Percentiles rank a stretch among this genome's conserved stretches.
Evolutionary conservation across 35 echinoderm and acorn worm species (phyloP).

Genomic region (Chiridota heheva): DNA sequence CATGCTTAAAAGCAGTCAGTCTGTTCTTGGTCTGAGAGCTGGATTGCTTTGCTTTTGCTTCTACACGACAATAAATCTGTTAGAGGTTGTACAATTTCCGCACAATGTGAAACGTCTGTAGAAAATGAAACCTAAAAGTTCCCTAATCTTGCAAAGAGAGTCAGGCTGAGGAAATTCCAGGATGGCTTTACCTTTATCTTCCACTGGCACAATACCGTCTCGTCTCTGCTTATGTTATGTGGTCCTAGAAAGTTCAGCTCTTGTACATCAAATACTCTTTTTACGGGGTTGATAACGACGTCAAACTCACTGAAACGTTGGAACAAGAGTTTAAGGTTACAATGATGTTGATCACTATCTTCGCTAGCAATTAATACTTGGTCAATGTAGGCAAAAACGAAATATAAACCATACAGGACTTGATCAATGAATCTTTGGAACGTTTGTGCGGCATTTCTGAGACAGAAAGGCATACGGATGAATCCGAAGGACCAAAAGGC

Average conservation of each 20-base stretch:
- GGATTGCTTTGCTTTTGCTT: no score
- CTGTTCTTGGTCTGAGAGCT: no score
- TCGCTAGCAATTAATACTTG: slow-evolving; percentile 20
- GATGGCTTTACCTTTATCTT: slow-evolving; percentile 36
- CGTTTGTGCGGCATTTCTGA: slow-evolving; percentile 35
- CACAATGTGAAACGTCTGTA: no score
- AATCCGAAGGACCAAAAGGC: slow-evolving; percentile 22
- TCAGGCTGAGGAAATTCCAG: slow-evolving; percentile 10
- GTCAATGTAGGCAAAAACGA: slow-evolving; percentile 38
- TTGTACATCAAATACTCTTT: slow-evolving; percentile 31
- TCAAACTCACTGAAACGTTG: not conserved
- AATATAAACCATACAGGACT: slow-evolving; percentile 12
- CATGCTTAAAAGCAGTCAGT: no score
- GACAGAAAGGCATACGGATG: slow-evolving; percentile 30
- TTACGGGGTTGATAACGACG: not conserved
- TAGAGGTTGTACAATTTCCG: no score
- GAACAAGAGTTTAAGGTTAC: not conserved
- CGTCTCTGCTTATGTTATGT: not conserved
- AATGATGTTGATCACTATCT: not conserved
- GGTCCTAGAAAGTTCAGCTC: slow-evolving; percentile 26
- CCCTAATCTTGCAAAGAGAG: slow-evolving; percentile 1
- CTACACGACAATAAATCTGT: no score
- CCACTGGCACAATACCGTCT: slow-evolving; percentile 16
- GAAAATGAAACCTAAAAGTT: slow-evolving; percentile 48
- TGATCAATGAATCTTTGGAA: slow-evolving; percentile 43